Conservation (phyloP, 2,888 invertebrate species). For the Formica aserva region DNA sequence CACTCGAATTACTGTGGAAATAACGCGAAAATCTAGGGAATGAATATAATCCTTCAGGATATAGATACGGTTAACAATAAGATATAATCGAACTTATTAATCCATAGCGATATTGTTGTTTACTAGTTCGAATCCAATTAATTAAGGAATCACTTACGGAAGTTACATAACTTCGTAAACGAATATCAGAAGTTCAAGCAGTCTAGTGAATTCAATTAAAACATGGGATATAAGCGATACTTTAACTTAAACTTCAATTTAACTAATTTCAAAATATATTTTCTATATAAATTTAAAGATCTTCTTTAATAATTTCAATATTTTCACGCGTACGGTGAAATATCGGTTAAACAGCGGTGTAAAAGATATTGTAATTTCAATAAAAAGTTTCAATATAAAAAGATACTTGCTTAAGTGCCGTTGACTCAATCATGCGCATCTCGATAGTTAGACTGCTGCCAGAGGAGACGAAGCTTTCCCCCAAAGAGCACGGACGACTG, state of each 20-base stretch:
- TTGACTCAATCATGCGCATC: slow-evolving; percentile 92
- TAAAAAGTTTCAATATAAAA: not conserved
- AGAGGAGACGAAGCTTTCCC: slow-evolving; percentile 94
- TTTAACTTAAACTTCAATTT: not conserved
- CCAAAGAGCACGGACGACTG: slow-evolving; percentile 91
- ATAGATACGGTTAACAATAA: not conserved
- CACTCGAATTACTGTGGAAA: not conserved
- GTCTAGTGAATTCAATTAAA: slow-evolving; percentile 1
- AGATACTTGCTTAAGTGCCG: slow-evolving; percentile 91
- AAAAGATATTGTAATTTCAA: not conserved
- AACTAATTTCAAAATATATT: not conserved
- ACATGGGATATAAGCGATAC: not conserved
- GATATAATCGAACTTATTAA: not conserved
- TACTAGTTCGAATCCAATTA: not conserved
- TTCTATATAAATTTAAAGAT: not conserved
- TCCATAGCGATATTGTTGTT: not conserved
- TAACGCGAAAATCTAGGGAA: not conserved
- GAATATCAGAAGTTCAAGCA: slow-evolving; percentile 17
- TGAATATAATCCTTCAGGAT: not conserved
- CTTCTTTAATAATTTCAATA: not conserved
- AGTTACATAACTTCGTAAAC: slow-evolving; percentile 25
- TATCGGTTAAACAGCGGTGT: not conserved
- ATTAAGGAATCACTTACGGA: not conserved
- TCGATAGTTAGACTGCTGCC: slow-evolving; percentile 93
- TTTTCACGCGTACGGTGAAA: not conserved